phyloP scores from a whole-genome alignment of 2,797 vertebrate species.

The Xenops minutus region DNA sequence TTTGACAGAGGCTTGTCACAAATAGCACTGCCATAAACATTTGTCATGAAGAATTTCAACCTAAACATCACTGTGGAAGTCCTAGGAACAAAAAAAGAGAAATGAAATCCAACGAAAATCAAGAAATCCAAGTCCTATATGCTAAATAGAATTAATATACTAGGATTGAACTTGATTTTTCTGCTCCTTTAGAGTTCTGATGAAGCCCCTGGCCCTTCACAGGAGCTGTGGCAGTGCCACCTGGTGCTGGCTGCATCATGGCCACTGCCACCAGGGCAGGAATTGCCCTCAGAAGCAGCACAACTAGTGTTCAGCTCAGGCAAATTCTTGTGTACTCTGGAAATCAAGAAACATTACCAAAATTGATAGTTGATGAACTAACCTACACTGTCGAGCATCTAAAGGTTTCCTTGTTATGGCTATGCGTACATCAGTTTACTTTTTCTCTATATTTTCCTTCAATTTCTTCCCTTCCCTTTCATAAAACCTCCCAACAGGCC shows the following conservation, averaged over 20 bases:
- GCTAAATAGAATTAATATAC: background rate
- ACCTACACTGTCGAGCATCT: background rate
- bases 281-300: background rate
- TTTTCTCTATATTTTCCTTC: background rate
- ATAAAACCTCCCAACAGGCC: background rate
- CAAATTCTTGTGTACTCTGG: background rate
- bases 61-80: background rate
- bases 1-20: background rate
- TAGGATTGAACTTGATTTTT: background rate
- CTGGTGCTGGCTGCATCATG: background rate
- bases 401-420: background rate
- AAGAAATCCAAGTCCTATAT: background rate
- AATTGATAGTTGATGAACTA: background rate
- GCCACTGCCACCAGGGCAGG: background rate
- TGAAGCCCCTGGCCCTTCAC: fast-evolving
- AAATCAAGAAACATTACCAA: background rate
- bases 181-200: background rate
- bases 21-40: background rate
- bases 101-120: background rate
- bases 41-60: background rate
- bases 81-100: fast-evolving
- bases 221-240: background rate
- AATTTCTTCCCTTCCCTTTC: background rate
- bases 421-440: background rate
- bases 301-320: background rate